These are phyloP conservation scores for Clunio marinus DNA, from an alignment of 2,888 invertebrate species.

Conservation along the genomic window DNA sequence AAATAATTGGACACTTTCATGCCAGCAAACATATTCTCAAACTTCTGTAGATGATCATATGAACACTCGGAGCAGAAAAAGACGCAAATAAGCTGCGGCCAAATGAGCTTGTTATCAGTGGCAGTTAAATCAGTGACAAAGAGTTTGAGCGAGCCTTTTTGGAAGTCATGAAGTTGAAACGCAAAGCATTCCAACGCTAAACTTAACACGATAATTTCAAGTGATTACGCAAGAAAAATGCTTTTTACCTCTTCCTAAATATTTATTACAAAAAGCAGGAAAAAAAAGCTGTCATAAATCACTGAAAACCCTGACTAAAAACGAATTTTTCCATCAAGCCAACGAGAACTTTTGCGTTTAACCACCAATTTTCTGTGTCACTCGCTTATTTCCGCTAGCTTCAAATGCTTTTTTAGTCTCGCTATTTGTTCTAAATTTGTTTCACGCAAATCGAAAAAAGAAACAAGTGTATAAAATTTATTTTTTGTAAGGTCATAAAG, in stretches of 20 bases:
- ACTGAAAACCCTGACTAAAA: neutral
- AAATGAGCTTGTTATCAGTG: neutral
- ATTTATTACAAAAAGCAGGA: no score
- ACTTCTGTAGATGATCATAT: conserved; percentile 6
- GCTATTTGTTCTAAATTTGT: neutral
- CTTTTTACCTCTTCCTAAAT: neutral
- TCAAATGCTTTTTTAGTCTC: no score
- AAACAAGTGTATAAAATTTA: no score
- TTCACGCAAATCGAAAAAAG: neutral
- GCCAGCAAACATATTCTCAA: neutral
- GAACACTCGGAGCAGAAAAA: conserved; percentile 34
- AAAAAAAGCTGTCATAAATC: neutral
- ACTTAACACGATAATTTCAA: neutral
- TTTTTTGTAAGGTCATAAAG: no score
- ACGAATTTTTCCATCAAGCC: neutral
- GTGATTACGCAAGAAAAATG: neutral
- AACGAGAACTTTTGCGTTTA: neutral
- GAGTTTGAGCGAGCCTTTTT: no score
- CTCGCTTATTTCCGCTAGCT: neutral
- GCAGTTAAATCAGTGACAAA: conserved; percentile 28
- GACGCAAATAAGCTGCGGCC: neutral
- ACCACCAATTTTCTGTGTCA: neutral
- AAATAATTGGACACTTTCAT: conserved; percentile 24
- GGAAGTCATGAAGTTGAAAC: neutral
- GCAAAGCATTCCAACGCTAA: neutral